Conservation (phyloP, 2,888 invertebrate genomes). For the Nycteola revayana region DNA sequence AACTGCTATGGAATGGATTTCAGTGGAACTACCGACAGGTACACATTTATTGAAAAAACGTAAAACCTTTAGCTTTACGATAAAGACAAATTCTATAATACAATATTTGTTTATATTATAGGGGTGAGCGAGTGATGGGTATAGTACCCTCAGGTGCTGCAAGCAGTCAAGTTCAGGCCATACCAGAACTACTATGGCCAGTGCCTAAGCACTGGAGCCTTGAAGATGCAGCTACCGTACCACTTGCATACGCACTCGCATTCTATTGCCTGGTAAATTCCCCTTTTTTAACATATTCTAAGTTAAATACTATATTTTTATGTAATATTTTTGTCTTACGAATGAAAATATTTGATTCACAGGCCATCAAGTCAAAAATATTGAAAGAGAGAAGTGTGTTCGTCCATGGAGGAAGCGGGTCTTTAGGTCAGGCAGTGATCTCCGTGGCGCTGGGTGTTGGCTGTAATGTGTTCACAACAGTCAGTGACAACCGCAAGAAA, state of each 20-base stretch:
- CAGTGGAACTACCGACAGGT: conserved; percentile 54
- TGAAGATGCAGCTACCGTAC: conserved; percentile 88
- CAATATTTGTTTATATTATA: conserved; percentile 21
- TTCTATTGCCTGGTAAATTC: conserved; percentile 55
- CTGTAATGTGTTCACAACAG: conserved; percentile 58
- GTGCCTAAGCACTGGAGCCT: conserved; percentile 86
- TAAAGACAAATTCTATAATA: no score
- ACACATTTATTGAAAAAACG: conserved; percentile 6
- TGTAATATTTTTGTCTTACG: no score
- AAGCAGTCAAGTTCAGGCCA: conserved; percentile 76
- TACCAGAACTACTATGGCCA: conserved; percentile 81
- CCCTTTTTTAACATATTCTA: not conserved
- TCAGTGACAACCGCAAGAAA: conserved; percentile 55
- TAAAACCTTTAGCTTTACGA: no score
- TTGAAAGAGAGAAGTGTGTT: conserved; percentile 25
- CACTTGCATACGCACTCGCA: conserved; percentile 86
- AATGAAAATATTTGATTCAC: no score
- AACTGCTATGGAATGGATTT: conserved; percentile 56
- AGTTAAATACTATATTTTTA: no score
- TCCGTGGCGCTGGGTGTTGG: conserved; percentile 47
- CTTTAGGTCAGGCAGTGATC: conserved; percentile 60
- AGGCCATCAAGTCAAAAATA: conserved; percentile 33
- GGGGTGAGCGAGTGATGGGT: conserved; percentile 84
- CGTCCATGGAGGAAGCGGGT: conserved; percentile 45
- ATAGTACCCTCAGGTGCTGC: conserved; percentile 75